Conservation (phyloP, 1,140 invertebrate genomes). For the Thaumetopoea pityocampa region DNA sequence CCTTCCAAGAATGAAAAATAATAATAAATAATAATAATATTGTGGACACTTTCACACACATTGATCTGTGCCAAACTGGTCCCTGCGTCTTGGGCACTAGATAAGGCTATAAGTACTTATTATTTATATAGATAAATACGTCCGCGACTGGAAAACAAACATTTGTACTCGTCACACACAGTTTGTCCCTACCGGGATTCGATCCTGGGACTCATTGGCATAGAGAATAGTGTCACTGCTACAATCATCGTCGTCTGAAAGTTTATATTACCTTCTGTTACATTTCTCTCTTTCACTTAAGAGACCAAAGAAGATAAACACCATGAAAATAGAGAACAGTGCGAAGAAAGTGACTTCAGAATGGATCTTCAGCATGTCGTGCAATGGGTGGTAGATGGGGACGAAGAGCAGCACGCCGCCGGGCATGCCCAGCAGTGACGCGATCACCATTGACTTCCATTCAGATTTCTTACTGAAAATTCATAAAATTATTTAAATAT, state of each 20-base stretch:
- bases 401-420: constrained; percentile 83
- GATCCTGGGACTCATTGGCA: neutral
- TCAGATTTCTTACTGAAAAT: constrained; percentile 77
- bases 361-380: constrained; percentile 82
- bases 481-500: constrained; percentile 16
- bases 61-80: no score
- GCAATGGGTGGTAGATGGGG: constrained; percentile 84
- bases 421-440: constrained; percentile 81
- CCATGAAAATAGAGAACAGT: constrained; percentile 78
- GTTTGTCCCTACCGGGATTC: no score
- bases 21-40: no score
- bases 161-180: no score
- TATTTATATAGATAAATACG: no score
- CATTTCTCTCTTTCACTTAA: constrained; percentile 50
- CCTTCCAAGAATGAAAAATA: no score
- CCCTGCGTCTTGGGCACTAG: no score
- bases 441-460: constrained; percentile 75
- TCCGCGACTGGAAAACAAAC: no score
- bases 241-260: neutral
- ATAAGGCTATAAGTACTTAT: no score
- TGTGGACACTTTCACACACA: no score
- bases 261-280: constrained; percentile 29
- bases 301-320: constrained; percentile 78
- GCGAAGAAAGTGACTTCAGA: constrained; percentile 83
- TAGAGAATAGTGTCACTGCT: neutral